Evolutionary conservation across 53 echinoderm and acorn worm species (phyloP), one percentile per base, ranked within the genome.

Genomic region (Temnopleurus reevesii): DNA sequence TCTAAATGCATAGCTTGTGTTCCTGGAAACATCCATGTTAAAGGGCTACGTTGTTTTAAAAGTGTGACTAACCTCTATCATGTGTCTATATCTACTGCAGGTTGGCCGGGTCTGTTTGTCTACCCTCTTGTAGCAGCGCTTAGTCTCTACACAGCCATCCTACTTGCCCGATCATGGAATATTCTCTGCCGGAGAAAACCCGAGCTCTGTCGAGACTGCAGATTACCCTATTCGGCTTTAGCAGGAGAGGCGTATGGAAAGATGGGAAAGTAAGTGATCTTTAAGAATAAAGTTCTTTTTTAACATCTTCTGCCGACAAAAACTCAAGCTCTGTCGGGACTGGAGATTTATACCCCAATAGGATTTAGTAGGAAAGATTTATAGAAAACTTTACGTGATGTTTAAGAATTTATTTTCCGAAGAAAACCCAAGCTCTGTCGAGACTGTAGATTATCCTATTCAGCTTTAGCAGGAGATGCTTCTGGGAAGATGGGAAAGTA

Each of bases 111-210:
- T 13, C 66, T 92, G 8, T 57, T 84, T 18, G 28, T 89, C 5
- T 77, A 58, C 51, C 76, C 46, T 1, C 12, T 84, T 9, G 19
- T 89, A 7, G 88, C 55, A 3, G 34, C 84, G 2, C 54, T 77
- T 6, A 15, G 35, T 12, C 15, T 89, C 13, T 92, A 83, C 38
- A 92, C 92, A 18, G 43, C 47, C 13, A 77, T 90, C 18, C 56
- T 92, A 2, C 43, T 89, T 24, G 77, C 53, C 25, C 92, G 92
- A 0, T 89, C 84, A 12, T 92, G 92, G 92, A 90, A 89, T 26
- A 85, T 92, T 30, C 59, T 92, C 1, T 63, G 86, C 44, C 43
- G 44, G 46, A 41, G 86, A 51, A 60, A 63, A 45, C 77, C 65
- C 29, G 89, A 76, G 17, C 79, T 90, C 4, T 90, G 84, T 31